These are phyloP conservation scores for Prunella himalayana DNA, from an alignment of 2,113 vertebrate genomes.

Conservation along the genomic window DNA sequence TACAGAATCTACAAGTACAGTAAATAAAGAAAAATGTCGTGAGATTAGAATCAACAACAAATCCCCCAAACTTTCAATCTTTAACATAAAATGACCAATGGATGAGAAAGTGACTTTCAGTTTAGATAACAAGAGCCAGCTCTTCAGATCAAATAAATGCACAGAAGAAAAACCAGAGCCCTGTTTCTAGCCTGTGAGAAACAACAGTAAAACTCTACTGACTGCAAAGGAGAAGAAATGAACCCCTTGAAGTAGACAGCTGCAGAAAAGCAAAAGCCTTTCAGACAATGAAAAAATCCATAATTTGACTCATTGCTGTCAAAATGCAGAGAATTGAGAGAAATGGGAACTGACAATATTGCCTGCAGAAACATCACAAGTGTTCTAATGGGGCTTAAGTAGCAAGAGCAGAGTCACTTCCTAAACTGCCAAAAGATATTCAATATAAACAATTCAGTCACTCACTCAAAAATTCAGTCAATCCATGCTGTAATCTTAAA, in stretches of 20 bases:
- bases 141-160: constrained; percentile 20
- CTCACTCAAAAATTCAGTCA: not conserved
- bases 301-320: not conserved
- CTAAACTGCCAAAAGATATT: not conserved
- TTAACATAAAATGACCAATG: constrained; percentile 46
- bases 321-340: not conserved
- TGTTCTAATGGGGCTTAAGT: not conserved
- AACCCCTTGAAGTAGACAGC: not conserved
- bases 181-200: not conserved
- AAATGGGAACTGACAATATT: not conserved
- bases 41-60: constrained; percentile 45
- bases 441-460: not conserved
- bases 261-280: not conserved
- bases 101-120: constrained; percentile 50
- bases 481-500: not conserved
- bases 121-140: constrained; percentile 49
- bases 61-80: constrained; percentile 13
- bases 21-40: constrained; percentile 53
- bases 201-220: not conserved
- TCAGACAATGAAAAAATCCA: not conserved
- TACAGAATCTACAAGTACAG: constrained; percentile 30
- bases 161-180: constrained; percentile 1
- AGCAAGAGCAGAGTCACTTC: not conserved
- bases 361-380: not conserved
- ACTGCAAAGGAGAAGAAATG: not conserved